Base-by-base conservation (phyloP, 2,113 vertebrate species). In the Cephalopterus ornatus region DNA sequence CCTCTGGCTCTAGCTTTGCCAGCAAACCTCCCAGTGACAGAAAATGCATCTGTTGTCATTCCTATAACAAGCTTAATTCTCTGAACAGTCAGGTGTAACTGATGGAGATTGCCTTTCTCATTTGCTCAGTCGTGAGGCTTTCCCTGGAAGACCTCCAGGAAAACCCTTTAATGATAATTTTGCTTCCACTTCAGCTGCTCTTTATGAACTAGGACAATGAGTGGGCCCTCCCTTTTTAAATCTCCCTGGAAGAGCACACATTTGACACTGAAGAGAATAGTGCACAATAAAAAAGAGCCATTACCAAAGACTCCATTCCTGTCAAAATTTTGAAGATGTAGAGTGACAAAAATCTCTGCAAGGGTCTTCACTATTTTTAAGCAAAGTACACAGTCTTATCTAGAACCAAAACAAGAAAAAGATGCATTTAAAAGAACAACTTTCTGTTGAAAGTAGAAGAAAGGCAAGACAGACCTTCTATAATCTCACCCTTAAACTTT, bases 41-140 rank as follows among this genome's bases (percentile, higher is more conserved):
- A 66, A 96, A 91, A 85, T 42, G 33, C 65, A 75, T 89, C 92
- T 92, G 65, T 95, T 95, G 50, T 68, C 23, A 37, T 92, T 88
- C 66, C 28, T 55, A 5, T 50, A 85, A 75, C 70, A 89, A 85
- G 46, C 23, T 59, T 73, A 88, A 81, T 91, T 93, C 50, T 77
- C 72, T 39, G 63, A 73, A 91, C 61, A 41, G n/a, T 49, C 75
- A 76, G 50, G 61, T 92, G 61, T 80, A 83, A 85, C 78, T 86
- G 75, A 71, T 74, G 42, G 65, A 83, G 47, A 89, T 71, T 50
- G 55, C 73, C 46, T 92, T 80, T 80, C 59, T 74, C 59, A 32
- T 85, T 80, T 5, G 0, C 59, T 35, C 55, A 63, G 42, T 63
- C 91, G 33, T 81, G 56, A 89, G 73, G 35, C 16, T 90, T 92